Evolutionary conservation across 2,113 vertebrate genomes (phyloP), one percentile per base, ranked within the genome.

Genomic region (Saguinus midas): DNA sequence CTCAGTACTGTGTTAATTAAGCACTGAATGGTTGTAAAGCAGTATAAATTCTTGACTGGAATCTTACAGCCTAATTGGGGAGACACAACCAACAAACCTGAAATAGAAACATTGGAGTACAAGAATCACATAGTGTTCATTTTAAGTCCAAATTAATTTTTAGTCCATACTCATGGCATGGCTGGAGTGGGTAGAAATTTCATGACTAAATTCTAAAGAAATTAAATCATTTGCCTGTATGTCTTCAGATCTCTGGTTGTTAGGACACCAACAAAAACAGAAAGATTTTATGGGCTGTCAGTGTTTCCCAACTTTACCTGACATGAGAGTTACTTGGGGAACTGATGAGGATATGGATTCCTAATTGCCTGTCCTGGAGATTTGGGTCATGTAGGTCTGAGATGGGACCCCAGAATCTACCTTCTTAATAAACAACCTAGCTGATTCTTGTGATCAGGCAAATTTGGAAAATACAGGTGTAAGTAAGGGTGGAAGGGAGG

Each of bases 91-190:
- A 73, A 32, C 57, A 87, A 84, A 68, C 6, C 37, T n/a, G 29
- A 88, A 96, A 81, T 72, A 58, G 43, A 79, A 92, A 90, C 82
- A 29, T 35, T 55, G 66, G 25, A 72, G 40, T 52, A 9, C 35
- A 32, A 73, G 13, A 80, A 66, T 92, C 52, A 68, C 14, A 4
- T 29, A 72, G 13, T 78, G 81, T 88, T 78, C 55, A 68, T 82
- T 88, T 93, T 45, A 94, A 90, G 80, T 84, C 61, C 57, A 80
- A 12, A 85, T 87, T 90, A 73, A 68, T 75, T 88, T 6, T 93
- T 72, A 66, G 32, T 50, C 25, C 29, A 48, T 48, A 61, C 35
- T 43, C 27, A 79, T 13, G 48, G 4, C 29, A 13, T 75, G 61
- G 45, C 68, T 91, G 20, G 27, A 72, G 8, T 87, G 90, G 55